These are phyloP conservation scores for Varanus komodoensis DNA, from an alignment of 2,113 vertebrate species.

Conservation along the genomic window DNA sequence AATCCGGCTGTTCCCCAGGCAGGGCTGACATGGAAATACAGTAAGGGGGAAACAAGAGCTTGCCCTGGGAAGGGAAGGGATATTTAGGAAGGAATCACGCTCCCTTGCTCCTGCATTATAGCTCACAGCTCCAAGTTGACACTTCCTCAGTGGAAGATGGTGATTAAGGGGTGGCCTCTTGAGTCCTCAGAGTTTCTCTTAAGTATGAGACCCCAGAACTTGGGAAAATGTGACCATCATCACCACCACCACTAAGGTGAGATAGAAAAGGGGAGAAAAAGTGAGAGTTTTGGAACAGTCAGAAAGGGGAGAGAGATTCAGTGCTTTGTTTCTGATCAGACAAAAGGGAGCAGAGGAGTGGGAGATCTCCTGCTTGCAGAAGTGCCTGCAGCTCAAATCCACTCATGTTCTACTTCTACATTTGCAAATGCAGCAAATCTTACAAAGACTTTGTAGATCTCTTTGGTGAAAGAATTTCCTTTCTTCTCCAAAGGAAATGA, in stretches of 20 bases:
- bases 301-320: background rate
- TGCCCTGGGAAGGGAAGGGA: background rate
- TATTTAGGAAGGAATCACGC: too few relatives aligned
- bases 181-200: background rate
- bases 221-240: background rate
- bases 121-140: background rate
- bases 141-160: background rate
- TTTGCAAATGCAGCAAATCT: background rate
- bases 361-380: background rate
- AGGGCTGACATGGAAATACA: background rate
- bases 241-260: background rate
- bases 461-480: too few relatives aligned
- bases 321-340: background rate
- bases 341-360: background rate
- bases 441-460: too few relatives aligned
- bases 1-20: background rate
- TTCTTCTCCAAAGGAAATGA: too few relatives aligned
- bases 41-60: background rate
- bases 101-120: background rate
- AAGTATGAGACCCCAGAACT: background rate
- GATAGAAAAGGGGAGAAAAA: background rate
- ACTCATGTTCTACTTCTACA: too few relatives aligned
- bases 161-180: background rate
- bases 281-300: background rate
- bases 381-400: background rate